phyloP scores from a whole-genome alignment of 1,140 invertebrate species.

The Drosophila repleta region DNA sequence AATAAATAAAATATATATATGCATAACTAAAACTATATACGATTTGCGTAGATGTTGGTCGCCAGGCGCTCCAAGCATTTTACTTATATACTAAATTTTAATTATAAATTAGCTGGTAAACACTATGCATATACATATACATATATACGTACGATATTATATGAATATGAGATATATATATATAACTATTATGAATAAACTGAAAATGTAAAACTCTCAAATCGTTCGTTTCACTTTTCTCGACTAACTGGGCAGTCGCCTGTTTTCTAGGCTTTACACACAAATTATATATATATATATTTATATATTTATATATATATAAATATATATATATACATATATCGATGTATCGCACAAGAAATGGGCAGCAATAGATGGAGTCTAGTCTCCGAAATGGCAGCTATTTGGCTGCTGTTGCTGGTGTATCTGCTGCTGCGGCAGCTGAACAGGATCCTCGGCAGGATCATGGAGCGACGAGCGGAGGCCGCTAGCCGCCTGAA shows the following conservation, averaged over 20 bases:
- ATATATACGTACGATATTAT: conserved; percentile 26
- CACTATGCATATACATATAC: conserved; percentile 12
- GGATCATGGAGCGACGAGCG: background rate
- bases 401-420: conserved; percentile 24
- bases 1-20: conserved; percentile 1
- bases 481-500: background rate
- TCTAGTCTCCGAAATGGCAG: conserved; percentile 1
- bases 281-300: background rate
- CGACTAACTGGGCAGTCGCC: background rate
- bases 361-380: conserved; percentile 6
- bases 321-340: background rate
- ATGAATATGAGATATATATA: conserved; percentile 29
- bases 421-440: conserved; percentile 13
- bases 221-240: background rate
- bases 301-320: background rate
- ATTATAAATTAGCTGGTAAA: conserved; percentile 41
- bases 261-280: background rate
- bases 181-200: conserved; percentile 39
- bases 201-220: conserved; percentile 33
- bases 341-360: background rate
- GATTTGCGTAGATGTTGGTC: conserved; percentile 36
- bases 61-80: conserved; percentile 42
- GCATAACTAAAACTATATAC: conserved; percentile 10
- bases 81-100: conserved; percentile 39
- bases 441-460: background rate